Evolutionary conservation across 1,140 invertebrate genomes (phyloP).

Genomic region (Zaprionus africanus): DNA sequence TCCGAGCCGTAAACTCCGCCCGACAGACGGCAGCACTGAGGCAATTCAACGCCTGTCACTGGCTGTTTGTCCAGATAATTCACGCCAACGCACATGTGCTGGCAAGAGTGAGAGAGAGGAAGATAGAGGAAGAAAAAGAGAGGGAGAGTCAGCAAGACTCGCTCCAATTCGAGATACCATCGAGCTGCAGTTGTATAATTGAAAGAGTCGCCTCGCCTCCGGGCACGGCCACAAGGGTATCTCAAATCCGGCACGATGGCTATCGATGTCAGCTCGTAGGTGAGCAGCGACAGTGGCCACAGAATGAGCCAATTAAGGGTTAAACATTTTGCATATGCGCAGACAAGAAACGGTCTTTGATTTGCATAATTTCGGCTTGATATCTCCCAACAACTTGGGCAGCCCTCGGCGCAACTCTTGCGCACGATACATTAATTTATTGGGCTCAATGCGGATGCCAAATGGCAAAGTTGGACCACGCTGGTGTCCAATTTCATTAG

Average conservation of each 20-base stretch:
- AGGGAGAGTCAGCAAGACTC: constrained; percentile 15
- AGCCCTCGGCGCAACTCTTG: constrained; percentile 28
- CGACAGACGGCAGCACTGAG: constrained; percentile 42
- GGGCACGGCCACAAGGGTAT: constrained; percentile 27
- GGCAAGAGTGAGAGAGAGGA: not conserved
- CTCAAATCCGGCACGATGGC: constrained; percentile 59
- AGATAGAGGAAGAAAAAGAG: not conserved
- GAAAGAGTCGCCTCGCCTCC: constrained; percentile 64
- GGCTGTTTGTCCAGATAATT: constrained; percentile 79
- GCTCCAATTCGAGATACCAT: constrained; percentile 17
- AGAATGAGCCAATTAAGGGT: constrained; percentile 79
- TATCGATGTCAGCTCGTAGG: constrained; percentile 78
- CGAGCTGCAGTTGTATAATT: constrained; percentile 10
- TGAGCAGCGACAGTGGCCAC: constrained; percentile 55
- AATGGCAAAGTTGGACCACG: constrained; percentile 37
- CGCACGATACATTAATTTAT: constrained; percentile 57
- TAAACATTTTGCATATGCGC: constrained; percentile 78
- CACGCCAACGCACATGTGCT: constrained; percentile 65
- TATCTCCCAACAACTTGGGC: constrained; percentile 20
- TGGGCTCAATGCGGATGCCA: constrained; percentile 27
- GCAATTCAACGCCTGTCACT: constrained; percentile 81
- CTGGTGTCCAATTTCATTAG: constrained; percentile 84
- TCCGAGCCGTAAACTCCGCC: constrained; percentile 28
- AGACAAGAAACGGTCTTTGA: constrained; percentile 36
- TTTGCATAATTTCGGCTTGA: constrained; percentile 80